Evolutionary conservation across 2,113 vertebrate species (phyloP).

Genomic region (Maccullochella peelii): DNA sequence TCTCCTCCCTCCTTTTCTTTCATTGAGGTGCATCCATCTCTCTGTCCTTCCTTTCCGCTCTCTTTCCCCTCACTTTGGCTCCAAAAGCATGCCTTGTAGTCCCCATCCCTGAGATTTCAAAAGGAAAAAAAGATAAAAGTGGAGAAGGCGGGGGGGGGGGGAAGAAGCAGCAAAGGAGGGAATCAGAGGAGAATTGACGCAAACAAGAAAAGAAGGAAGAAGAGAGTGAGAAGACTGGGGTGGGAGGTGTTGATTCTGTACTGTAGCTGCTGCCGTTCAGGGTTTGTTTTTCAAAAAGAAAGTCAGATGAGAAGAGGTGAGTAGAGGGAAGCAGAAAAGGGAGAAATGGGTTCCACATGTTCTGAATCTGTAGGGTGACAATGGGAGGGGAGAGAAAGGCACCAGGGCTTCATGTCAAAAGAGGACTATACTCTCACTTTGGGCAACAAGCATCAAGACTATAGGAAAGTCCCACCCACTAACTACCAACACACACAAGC

Average conservation of each 20-base stretch:
- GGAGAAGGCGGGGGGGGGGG: slow-evolving; percentile 62
- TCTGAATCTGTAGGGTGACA: slow-evolving; percentile 63
- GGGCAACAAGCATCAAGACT: slow-evolving; percentile 1
- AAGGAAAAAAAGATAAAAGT: slow-evolving; percentile 70
- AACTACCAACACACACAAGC: background rate
- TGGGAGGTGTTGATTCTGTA: slow-evolving; percentile 54
- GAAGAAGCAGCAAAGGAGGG: slow-evolving; percentile 74
- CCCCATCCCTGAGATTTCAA: slow-evolving; percentile 82
- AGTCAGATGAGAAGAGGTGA: slow-evolving; percentile 68
- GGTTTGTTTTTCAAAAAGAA: slow-evolving; percentile 72
- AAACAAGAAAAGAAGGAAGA: slow-evolving; percentile 80
- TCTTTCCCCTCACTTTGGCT: slow-evolving; percentile 76
- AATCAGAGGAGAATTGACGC: slow-evolving; percentile 77
- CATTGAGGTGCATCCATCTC: slow-evolving; percentile 60
- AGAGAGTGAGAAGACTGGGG: slow-evolving; percentile 49
- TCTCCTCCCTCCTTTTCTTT: slow-evolving; percentile 80
- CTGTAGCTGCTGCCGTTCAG: slow-evolving; percentile 67
- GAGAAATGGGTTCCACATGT: slow-evolving; percentile 88
- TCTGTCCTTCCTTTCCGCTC: slow-evolving; percentile 61
- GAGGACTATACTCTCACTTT: slow-evolving; percentile 2
- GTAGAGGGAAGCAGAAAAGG: slow-evolving; percentile 57
- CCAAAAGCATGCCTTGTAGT: slow-evolving; percentile 81
- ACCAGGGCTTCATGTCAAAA: slow-evolving; percentile 37
- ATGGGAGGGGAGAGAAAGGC: slow-evolving; percentile 24
- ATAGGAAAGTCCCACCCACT: background rate